Evolutionary conservation across 2,113 vertebrate species (phyloP).

Genomic region (Platichthys flesus): DNA sequence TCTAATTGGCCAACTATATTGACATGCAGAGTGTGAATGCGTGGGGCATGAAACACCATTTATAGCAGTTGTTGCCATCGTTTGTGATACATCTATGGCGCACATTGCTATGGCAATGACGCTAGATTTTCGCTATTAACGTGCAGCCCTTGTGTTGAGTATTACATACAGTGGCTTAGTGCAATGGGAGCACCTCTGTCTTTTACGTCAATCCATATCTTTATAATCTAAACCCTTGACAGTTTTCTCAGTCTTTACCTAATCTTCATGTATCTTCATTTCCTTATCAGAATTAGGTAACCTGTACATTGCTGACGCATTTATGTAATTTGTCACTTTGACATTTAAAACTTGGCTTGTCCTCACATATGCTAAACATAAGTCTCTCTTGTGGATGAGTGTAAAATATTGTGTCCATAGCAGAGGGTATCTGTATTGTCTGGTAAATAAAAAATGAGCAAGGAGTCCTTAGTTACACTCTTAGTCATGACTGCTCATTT

Average conservation of each 20-base stretch:
- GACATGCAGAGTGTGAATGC: too few species aligned
- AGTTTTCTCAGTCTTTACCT: neutral
- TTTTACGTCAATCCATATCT: too few species aligned
- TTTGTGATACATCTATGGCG: too few species aligned
- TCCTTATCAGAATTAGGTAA: slow-evolving; percentile 24
- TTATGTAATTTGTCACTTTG: slow-evolving; percentile 1
- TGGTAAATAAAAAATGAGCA: neutral
- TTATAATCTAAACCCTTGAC: too few species aligned
- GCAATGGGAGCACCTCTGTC: neutral
- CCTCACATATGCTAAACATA: slow-evolving; percentile 11
- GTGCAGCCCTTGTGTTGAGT: neutral
- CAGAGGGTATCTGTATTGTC: neutral
- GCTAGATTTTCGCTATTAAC: too few species aligned
- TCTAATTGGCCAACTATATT: too few species aligned
- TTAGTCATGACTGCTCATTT: neutral
- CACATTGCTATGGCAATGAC: too few species aligned
- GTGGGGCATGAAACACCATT: too few species aligned
- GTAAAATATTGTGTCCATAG: neutral
- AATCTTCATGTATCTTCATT: slow-evolving; percentile 18
- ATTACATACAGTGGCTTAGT: neutral
- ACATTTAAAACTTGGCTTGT: slow-evolving; percentile 2
- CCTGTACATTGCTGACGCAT: neutral
- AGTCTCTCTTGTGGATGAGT: slow-evolving; percentile 8
- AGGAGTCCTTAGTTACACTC: too few species aligned
- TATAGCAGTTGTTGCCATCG: too few species aligned